phyloP scores from a whole-genome alignment of 2,888 invertebrate species.

The Arrhopalites spinosus region DNA sequence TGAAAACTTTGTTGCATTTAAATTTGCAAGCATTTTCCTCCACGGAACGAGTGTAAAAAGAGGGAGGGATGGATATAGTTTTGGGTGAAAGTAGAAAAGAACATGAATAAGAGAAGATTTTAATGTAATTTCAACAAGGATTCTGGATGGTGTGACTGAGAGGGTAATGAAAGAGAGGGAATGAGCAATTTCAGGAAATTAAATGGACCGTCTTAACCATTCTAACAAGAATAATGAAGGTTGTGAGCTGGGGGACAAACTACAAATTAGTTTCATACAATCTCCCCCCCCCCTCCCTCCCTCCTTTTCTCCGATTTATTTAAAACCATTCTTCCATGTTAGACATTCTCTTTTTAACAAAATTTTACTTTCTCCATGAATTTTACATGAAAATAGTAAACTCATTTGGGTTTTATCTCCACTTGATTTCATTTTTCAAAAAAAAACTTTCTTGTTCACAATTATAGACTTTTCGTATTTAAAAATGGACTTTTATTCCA shows the following conservation, averaged over 20 bases:
- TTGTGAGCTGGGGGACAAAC: constrained; percentile 14
- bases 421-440: too few species aligned
- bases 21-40: background rate
- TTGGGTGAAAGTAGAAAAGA: background rate
- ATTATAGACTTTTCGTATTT: too few species aligned
- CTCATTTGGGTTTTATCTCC: too few species aligned
- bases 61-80: background rate
- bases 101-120: background rate
- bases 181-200: constrained; percentile 28
- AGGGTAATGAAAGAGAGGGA: background rate
- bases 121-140: constrained; percentile 3
- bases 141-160: constrained; percentile 4
- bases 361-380: background rate
- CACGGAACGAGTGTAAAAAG: background rate
- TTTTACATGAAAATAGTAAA: too few species aligned
- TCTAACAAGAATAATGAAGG: constrained; percentile 30
- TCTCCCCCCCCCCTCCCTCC: background rate
- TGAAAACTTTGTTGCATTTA: background rate
- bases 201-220: constrained; percentile 31
- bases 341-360: background rate
- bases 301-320: background rate
- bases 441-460: too few species aligned
- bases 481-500: too few species aligned
- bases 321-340: background rate
- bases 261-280: constrained; percentile 24